Conservation (phyloP, 2,888 invertebrate species). For the Magallana nippona region DNA sequence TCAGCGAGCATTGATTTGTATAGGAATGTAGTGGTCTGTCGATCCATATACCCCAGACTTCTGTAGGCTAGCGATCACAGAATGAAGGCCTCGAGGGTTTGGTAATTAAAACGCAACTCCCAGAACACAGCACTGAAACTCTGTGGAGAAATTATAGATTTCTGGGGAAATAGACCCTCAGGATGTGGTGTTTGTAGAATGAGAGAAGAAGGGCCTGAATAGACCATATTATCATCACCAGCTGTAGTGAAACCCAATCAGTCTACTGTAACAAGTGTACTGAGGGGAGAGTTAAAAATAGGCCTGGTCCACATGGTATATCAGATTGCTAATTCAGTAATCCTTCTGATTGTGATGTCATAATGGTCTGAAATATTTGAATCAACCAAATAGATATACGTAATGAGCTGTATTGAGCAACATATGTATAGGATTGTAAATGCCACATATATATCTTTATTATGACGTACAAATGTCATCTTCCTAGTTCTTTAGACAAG, state of each 20-base stretch:
- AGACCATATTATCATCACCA: background rate
- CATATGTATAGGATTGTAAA: too few species aligned
- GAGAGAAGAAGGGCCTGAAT: background rate
- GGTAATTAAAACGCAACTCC: conserved; percentile 6
- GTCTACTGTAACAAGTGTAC: background rate
- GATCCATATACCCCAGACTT: background rate
- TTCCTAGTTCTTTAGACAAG: too few species aligned
- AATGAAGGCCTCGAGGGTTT: background rate
- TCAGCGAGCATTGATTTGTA: conserved; percentile 3
- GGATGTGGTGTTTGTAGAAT: background rate
- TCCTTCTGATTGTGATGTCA: too few species aligned
- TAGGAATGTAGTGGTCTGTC: conserved; percentile 1
- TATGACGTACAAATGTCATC: too few species aligned
- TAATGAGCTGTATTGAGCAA: too few species aligned
- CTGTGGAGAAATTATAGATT: background rate
- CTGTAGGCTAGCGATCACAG: background rate
- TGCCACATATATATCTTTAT: too few species aligned
- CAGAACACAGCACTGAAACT: background rate
- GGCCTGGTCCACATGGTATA: background rate
- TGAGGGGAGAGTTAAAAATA: background rate
- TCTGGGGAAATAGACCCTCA: conserved; percentile 3
- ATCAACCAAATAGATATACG: too few species aligned
- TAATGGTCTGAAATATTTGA: too few species aligned
- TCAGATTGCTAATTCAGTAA: too few species aligned
- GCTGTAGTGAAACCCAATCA: background rate